Evolutionary conservation across 2,888 invertebrate genomes (phyloP), one percentile per base, ranked within the genome.

Genomic region (Volucella bombylans): DNA sequence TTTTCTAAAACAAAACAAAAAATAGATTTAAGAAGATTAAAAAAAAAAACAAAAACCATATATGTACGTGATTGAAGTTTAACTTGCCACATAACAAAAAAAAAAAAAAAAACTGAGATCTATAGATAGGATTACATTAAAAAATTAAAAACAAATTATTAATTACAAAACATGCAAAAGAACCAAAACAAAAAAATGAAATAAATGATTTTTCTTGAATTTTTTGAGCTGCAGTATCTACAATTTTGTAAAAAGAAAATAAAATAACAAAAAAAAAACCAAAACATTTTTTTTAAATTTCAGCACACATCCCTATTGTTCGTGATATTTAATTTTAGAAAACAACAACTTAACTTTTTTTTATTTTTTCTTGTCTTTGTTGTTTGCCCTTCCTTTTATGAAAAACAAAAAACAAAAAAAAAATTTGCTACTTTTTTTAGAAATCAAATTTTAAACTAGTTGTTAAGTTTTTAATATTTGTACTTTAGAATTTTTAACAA

Each of bases 51-150:
- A 55, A 61, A 67, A 69, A 55, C 38, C 43, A 54, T 59, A 77
- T 68, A 73, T 52, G 78, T 82, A 73, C 55, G 78, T 82, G 82
- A 82, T 78, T 78, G 68, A 82, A 82, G 82, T 82, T 73, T 55
- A 82, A 82, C 82, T 82, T 78, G 31, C 31, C 4, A 31, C 31
- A 69, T 54, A 61, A 45, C 12, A 49, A 39, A 10, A 52, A 14
- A 11, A 49, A 14, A 11, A 49, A 52, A 52, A 12, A 31, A 18
- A 74, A 77, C 64, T 62, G 61, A 68, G 31, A 38, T 69, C 14
- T 15, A 69, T 77, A 68, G 54, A 54, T 77, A 77, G 68, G 68
- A 43, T 39, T 68, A 52, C 50, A 50, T 67, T 57, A 43, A 76
- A 8, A 76, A 76, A 59, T 43, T 45, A 18, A 6, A 43, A 68